Evolutionary conservation across 2,113 vertebrate species (phyloP).

Genomic region (Lagopus leucura): DNA sequence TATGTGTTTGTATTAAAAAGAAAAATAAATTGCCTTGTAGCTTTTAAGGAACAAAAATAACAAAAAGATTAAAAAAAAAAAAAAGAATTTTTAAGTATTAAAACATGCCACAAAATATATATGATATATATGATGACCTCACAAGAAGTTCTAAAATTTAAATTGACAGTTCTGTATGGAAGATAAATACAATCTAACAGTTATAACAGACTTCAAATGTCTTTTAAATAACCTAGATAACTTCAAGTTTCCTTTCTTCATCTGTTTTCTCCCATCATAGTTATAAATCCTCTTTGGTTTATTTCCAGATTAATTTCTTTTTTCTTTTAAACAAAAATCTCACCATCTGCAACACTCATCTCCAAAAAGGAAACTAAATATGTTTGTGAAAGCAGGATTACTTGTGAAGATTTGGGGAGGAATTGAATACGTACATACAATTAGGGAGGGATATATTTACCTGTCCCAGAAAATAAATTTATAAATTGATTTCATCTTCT

Average conservation of each 20-base stretch:
- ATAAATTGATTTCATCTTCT: not conserved
- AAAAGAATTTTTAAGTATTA: not conserved
- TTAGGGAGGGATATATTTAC: not conserved
- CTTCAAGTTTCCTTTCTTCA: constrained; percentile 17
- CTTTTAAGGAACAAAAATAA: not conserved
- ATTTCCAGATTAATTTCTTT: constrained; percentile 51
- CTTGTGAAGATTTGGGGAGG: not conserved
- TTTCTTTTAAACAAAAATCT: not conserved
- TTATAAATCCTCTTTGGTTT: constrained; percentile 54
- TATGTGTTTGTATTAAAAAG: constrained; percentile 61
- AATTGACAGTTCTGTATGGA: not conserved
- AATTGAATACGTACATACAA: constrained; percentile 4
- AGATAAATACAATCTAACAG: not conserved
- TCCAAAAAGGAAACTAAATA: constrained; percentile 37
- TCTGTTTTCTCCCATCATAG: not conserved
- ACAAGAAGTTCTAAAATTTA: not conserved
- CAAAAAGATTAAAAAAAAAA: not conserved
- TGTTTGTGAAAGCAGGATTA: constrained; percentile 41
- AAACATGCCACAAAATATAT: not conserved
- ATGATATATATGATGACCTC: too few species aligned
- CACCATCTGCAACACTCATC: constrained; percentile 48
- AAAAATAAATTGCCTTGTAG: constrained; percentile 43
- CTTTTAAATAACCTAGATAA: constrained; percentile 5
- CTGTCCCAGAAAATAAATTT: not conserved
- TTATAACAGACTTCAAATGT: not conserved